These are phyloP conservation scores for Trichechus manatus DNA, from an alignment of 2,113 vertebrate genomes.

Conservation along the genomic window DNA sequence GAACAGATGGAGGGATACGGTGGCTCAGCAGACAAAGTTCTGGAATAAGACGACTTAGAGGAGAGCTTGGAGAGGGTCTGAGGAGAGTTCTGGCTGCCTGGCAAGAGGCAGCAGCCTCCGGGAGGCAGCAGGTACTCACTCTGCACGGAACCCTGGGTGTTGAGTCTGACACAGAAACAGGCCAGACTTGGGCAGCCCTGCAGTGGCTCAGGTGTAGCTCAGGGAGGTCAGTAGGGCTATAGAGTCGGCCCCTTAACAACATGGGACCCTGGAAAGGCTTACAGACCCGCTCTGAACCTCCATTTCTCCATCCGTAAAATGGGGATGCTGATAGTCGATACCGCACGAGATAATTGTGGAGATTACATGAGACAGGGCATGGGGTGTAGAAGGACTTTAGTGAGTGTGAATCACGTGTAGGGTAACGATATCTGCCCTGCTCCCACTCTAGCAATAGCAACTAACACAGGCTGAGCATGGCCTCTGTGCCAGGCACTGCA, in stretches of 20 bases:
- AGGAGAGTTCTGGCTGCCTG: too few relatives aligned
- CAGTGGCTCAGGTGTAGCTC: too few relatives aligned
- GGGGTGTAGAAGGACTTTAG: accelerated
- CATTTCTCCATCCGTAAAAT: background rate
- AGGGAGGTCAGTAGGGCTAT: background rate
- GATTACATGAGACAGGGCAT: accelerated
- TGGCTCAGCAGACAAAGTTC: background rate
- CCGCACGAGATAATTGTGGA: background rate
- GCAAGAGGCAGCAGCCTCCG: background rate
- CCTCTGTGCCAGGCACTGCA: background rate
- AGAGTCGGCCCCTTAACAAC: background rate
- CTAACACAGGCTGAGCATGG: background rate
- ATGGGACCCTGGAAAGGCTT: background rate
- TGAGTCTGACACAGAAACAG: background rate
- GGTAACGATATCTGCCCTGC: background rate
- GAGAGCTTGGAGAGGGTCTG: background rate
- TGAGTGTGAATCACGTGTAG: accelerated
- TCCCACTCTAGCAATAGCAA: too few relatives aligned
- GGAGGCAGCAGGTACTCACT: background rate
- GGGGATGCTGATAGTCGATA: background rate
- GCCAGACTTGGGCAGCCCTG: background rate
- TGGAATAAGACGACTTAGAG: background rate
- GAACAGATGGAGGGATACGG: background rate
- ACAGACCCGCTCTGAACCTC: background rate
- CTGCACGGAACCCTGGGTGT: background rate